Conservation (phyloP, 2,888 invertebrate species). For the Nymphalis polychloros region DNA sequence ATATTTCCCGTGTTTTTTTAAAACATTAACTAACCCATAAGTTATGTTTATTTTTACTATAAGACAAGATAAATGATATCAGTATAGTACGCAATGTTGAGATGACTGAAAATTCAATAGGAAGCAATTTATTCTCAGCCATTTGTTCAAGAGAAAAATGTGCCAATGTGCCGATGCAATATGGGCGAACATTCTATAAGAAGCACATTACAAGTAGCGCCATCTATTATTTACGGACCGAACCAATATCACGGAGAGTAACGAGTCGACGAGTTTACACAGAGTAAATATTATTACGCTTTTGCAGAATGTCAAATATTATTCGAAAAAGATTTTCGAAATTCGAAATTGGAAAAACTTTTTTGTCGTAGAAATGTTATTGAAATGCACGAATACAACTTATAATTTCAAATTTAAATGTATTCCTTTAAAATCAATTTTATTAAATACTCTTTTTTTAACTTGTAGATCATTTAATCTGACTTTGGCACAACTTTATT, state of each 20-base stretch:
- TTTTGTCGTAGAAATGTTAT: too few relatives aligned
- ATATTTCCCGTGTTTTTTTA: too few relatives aligned
- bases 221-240: conserved; percentile 31
- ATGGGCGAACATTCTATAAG: conserved; percentile 16
- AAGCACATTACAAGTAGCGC: conserved; percentile 18
- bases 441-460: too few relatives aligned
- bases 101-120: conserved; percentile 26
- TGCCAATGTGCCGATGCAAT: conserved; percentile 29
- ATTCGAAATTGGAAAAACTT: too few relatives aligned
- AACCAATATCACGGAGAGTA: conserved; percentile 34
- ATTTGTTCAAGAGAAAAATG: conserved; percentile 28
- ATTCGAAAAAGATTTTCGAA: neutral
- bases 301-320: neutral
- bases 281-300: conserved; percentile 17
- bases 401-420: too few relatives aligned
- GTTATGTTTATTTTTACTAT: neutral
- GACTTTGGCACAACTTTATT: neutral
- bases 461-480: too few relatives aligned
- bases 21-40: too few relatives aligned
- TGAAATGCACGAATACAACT: too few relatives aligned
- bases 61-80: neutral
- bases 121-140: conserved; percentile 24
- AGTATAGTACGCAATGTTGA: neutral
- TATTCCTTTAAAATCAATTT: too few relatives aligned
- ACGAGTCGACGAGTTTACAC: conserved; percentile 20